Base-by-base conservation (phyloP, 2,888 invertebrate genomes). In the Synergus gifuensis region DNA sequence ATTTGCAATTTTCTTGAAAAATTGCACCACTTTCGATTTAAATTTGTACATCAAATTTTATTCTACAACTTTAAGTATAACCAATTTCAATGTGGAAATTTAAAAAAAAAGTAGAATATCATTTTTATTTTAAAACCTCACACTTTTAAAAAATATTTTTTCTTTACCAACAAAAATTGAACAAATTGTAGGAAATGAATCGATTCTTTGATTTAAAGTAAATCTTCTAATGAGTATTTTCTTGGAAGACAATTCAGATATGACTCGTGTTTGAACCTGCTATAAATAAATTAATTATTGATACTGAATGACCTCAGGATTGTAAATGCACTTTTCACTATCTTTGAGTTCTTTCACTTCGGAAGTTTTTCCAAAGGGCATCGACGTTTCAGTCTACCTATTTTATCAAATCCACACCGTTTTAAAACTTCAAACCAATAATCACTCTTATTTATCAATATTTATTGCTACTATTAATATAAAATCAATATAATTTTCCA, bases 231-330 rank as follows among this genome's bases (percentile, higher is more conserved):
- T 64, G 54, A 81, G 79, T 36, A 82, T 79, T 73, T 58, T 77
- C 62, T 49, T 88, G 88, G 88, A 89, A 89, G 90, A 90, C 89
- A 90, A 89, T 88, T 84, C 85, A 84, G 90, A 90, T 90, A 88
- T 84, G 83, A 78, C 81, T 89, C 85, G 88, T 87, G 85, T 86
- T 78, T 79, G 87, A 87, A 87, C 85, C 85, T 85, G 86, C 90
- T 90, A 90, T 90, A 90, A 90, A 90, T 90, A 90, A 88, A 85
- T 83, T 85, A 87, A 87, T 87, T 88, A 87, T 90, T 90, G 89
- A 89, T 88, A 89, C 85, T 86, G 82, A 86, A 85, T 86, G 87
- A 86, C 84, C 86, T 87, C 83, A 83, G 81, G 80, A 85, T 80
- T 80, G 77, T 80, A 80, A 79, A 76, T 84, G 83, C 85, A 78